Evolutionary conservation across 2,113 vertebrate genomes (phyloP), one percentile per base, ranked within the genome.

Genomic region (Mastomys coucha): DNA sequence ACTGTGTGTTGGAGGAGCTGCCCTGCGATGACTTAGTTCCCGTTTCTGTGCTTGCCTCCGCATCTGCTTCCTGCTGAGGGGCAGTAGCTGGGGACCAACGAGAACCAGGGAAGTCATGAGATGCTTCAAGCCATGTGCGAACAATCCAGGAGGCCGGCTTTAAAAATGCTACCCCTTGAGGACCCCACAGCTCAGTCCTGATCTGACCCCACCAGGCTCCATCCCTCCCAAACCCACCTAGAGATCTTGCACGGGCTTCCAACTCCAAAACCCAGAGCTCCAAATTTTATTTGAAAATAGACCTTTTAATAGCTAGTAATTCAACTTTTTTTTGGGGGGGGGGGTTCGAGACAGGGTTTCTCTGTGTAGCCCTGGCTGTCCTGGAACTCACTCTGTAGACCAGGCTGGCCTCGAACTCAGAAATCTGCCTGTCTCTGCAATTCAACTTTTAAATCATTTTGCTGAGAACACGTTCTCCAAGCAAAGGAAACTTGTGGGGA

Each of bases 11-110:
- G 12, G 99, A 98, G 90, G 99, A 98, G 93, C 98, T 98, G 1
- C 95, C 95, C 96, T 99, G 99, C 17, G 99, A 97, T 0, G 99
- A 84, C 98, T 99, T 99, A 95, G 97, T 98, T 81, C 98, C 97
- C 42, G 99, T 97, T 93, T 99, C 99, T 1, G 99, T 97, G 96
- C 97, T 99, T 45, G 98, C 97, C 97, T 99, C 99, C 0, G 98
- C 91, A 85, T 99, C 99, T 3, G 99, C 96, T 97, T 99, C 99
- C 97, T 99, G 99, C 98, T 99, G 99, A 0, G 99, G 99, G 0
- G 99, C 99, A 12, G 99, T 99, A 86, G 99, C 99, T 99, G 98
- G 42, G 93, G 45, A 89, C 7, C 2, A 39, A 51, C 28, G 14
- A 36, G 6, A 42, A 39, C 7, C 0, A 36, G 28, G 26, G 9